Evolutionary conservation across 2,888 invertebrate species (phyloP), one percentile per base, ranked within the genome.

Genomic region (Lamellibrachia satsuma): DNA sequence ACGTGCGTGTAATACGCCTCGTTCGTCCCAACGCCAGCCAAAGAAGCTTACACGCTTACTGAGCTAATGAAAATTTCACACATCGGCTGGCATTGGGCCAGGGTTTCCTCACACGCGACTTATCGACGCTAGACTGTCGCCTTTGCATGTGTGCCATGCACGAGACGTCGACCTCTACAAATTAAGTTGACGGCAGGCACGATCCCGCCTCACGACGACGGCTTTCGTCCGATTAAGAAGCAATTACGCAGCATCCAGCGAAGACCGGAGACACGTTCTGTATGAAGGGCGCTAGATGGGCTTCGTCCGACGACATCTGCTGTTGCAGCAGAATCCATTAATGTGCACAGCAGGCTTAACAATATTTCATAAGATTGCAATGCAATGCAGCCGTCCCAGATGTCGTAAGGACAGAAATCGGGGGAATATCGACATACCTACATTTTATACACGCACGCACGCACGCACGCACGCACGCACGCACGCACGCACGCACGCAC

Each of bases 1-100:
- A 75, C 75, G 2, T 15, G 22, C 22, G 22, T 75, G 6, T 75
- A 75, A 75, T 22, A 75, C 22, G 75, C 75, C 22, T 22, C 22
- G 22, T 4, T 22, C 75, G 75, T 75, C 75, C 75, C n/a, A n/a
- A 75, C 75, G 75, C n/a, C 22, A n/a, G 75, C 75, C 75, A 75
- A 75, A 75, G 75, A 75, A 75, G 75, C 75, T 75, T 75, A 75
- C 75, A 75, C 75, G 75, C 75, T 75, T 75, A 75, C 75, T 22
- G 75, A 75, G 75, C 75, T 75, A 75, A 75, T 75, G 75, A n/a
- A 75, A 22, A 75, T 75, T 75, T 75, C 75, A 75, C 75, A 75
- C 75, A 75, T 75, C 75, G 75, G 22, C 22, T 6, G 75, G 15
- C 75, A 75, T n/a, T 6, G 22, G 75, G 22, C 22, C 15, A 22